Base-by-base conservation (phyloP, 2,888 invertebrate species). In the Nipponacmea schrenckii region DNA sequence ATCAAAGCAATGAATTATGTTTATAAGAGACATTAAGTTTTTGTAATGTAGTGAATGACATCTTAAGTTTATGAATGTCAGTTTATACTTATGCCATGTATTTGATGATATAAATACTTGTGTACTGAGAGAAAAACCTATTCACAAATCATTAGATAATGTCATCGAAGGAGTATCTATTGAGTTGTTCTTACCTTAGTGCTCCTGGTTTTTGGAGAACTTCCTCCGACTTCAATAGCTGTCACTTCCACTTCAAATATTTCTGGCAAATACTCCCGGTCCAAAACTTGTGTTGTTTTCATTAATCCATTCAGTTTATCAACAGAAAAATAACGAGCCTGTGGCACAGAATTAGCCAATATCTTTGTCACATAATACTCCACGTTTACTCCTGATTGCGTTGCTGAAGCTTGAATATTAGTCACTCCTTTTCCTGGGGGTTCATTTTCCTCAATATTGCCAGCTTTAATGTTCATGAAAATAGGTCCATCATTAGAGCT, bases 361-460 rank as follows among this genome's bases (percentile, higher is more conserved):
- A 91, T 89, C 78, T 90, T 90, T 83, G 95, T 95, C 89, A 97
- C 94, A 90, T 95, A 96, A 91, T 95, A 97, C 89, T 96, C 95
- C 88, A 96, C 92, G 92, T 20, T 76, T 67, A 71, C 79, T 73
- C 71, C 75, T 44, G 62, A 69, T 17, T 63, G 64, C 20, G 72
- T 74, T 10, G 82, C 77, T 12, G 73, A 69, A 8, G 87, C 84
- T 45, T 77, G 92, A 82, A 97, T 93, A 81, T 94, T 94, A 82
- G 96, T 89, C 80, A 97, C 94, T 83, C 94, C 94, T 17, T 94
- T 95, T 69, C 96, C 96, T 68, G 93, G 92, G 1, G 94, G 93
- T 89, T 96, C 95, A 90, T 97, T 96, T 89, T 97, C 97, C 84
- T 93, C 93, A 62, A 97, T 94, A 78, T 93, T 93, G 69, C 95